Conservation (phyloP, 2,888 invertebrate species). For the Perizoma affinitatum region DNA sequence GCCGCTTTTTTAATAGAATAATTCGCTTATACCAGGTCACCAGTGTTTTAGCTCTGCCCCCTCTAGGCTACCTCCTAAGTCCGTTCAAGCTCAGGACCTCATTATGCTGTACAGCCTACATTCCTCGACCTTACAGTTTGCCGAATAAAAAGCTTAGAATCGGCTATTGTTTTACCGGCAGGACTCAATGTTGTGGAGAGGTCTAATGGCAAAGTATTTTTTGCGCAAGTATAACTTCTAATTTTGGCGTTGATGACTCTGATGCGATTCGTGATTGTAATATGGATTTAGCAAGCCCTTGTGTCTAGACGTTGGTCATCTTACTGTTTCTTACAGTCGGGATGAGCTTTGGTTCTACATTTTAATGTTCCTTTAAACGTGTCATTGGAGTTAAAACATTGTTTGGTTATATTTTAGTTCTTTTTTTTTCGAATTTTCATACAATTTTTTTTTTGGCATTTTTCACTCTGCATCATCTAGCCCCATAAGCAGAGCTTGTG, state of each 20-base stretch:
- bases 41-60: background rate
- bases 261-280: conserved; percentile 28
- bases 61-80: conserved; percentile 19
- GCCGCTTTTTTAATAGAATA: too few species aligned
- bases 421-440: too few species aligned
- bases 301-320: conserved; percentile 15
- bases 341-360: background rate
- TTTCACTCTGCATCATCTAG: too few species aligned
- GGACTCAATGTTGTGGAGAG: conserved; percentile 40
- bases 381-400: too few species aligned
- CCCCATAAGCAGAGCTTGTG: too few species aligned
- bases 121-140: conserved; percentile 69
- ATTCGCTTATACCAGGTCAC: too few species aligned
- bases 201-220: conserved; percentile 33
- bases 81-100: conserved; percentile 51
- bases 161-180: conserved; percentile 64
- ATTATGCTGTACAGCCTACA: conserved; percentile 81
- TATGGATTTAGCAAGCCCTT: conserved; percentile 18
- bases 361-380: too few species aligned
- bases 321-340: background rate
- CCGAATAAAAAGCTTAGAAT: conserved; percentile 68
- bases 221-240: conserved; percentile 29
- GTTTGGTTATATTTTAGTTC: background rate
- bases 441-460: too few species aligned
- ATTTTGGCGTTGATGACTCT: conserved; percentile 35